These are phyloP conservation scores for Danio choprae DNA, from an alignment of 2,797 vertebrate species.

Conservation along the genomic window DNA sequence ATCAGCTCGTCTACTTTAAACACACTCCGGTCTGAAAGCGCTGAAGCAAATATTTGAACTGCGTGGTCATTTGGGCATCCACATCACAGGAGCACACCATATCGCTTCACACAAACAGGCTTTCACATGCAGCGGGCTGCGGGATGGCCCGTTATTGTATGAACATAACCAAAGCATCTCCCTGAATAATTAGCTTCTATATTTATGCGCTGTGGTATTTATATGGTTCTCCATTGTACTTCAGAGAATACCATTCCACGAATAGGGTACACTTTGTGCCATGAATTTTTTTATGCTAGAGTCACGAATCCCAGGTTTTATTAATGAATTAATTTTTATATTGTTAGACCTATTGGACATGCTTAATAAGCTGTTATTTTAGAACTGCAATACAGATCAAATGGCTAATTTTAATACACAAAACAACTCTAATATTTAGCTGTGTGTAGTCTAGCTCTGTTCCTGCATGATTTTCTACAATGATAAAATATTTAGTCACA, in stretches of 20 bases:
- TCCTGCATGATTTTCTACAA: too few relatives aligned
- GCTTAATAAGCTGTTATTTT: too few relatives aligned
- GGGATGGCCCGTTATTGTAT: not conserved
- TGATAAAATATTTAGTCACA: too few relatives aligned
- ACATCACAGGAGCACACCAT: slow-evolving; percentile 4
- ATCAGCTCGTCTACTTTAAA: slow-evolving; percentile 31
- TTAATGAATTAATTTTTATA: too few relatives aligned
- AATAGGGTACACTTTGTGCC: not conserved
- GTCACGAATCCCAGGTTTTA: too few relatives aligned
- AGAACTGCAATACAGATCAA: too few relatives aligned
- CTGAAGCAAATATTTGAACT: slow-evolving; percentile 41
- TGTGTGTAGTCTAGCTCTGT: too few relatives aligned
- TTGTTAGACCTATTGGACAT: too few relatives aligned
- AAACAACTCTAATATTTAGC: too few relatives aligned
- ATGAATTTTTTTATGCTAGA: too few relatives aligned
- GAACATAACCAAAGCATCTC: not conserved
- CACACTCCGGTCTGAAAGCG: slow-evolving; percentile 12
- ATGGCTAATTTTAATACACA: too few relatives aligned
- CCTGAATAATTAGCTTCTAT: not conserved
- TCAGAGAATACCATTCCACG: not conserved
- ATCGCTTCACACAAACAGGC: slow-evolving; percentile 24
- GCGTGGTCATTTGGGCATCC: slow-evolving; percentile 12
- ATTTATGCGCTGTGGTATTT: not conserved
- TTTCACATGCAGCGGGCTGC: not conserved
- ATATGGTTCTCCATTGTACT: not conserved